Base-by-base conservation (phyloP, 2,797 vertebrate species). In the Sorex maritimensis region DNA sequence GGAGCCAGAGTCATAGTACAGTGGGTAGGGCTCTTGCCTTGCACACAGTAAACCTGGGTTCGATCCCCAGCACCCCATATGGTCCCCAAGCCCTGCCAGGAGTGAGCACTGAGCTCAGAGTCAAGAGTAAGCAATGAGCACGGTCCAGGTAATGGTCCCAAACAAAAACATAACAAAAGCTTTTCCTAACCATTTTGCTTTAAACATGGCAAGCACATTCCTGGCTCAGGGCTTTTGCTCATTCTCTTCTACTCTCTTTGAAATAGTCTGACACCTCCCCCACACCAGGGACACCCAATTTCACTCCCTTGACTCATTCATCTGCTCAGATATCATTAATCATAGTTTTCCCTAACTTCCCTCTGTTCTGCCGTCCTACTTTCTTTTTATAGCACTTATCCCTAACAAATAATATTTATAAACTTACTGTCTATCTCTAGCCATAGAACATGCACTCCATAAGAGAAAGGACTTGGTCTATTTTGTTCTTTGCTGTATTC, bases 391-490 rank as follows among this genome's bases (percentile, higher is more conserved):
- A 74, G 58, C n/a, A 74, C 34, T 89, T 74, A 81, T 26, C 23
- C 63, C 41, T 72, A 46, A 82, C 4, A 7, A 41, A 38, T 65
- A 26, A 74, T n/a, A 38, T 10, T 80, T 46, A 67, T 81, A 11
- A 17, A 74, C 67, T 80, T 86, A 89, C 52, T 80, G 49, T 87
- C 46, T 55, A 10, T 69, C 65, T 93, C 86, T 95, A 12, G 24
- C 52, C 23, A 88, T 71, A 49, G 85, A 85, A 68, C 24, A 88
- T 10, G 85, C 14, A 75, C n/a, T 85, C 52, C 49, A 81, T 1
- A 6, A 86, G 15, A 58, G n/a, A 78, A 88, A 38, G n/a, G 72
- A 74, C 71, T 61, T 69, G 77, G 72, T 90, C 24, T 88, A 1
- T n/a, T 71, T 67, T 69, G 13, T 75, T 80, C 17, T 55, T 15